phyloP scores from a whole-genome alignment of 2,888 invertebrate species.

The Endomychus coccineus region DNA sequence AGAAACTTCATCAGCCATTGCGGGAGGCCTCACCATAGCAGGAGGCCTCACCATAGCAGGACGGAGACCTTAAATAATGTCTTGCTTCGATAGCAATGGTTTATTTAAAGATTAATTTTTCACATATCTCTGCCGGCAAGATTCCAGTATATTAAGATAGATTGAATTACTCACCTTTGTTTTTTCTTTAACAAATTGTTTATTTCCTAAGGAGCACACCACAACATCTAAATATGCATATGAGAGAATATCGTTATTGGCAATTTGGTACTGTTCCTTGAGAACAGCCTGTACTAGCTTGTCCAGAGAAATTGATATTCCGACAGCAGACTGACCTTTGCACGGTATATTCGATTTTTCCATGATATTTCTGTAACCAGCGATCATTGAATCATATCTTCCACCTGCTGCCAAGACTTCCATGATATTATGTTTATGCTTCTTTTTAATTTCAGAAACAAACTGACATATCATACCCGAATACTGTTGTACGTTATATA shows the following conservation, averaged over 20 bases:
- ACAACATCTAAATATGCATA: slow-evolving; percentile 51
- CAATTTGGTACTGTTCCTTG: slow-evolving; percentile 47
- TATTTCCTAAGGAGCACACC: slow-evolving; percentile 57
- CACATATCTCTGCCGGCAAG: no score
- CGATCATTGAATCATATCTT: slow-evolving; percentile 77
- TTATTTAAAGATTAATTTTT: no score
- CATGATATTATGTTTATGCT: slow-evolving; percentile 48
- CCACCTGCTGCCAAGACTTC: slow-evolving; percentile 83
- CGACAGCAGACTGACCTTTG: slow-evolving; percentile 57
- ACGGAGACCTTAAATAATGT: no score
- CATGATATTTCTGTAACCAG: slow-evolving; percentile 54
- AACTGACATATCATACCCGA: slow-evolving; percentile 64
- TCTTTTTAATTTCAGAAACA: slow-evolving; percentile 51
- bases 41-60: no score
- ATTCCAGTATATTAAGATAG: no score
- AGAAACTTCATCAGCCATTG: no score
- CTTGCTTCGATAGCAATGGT: no score
- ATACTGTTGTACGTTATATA: slow-evolving; percentile 55
- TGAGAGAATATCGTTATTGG: slow-evolving; percentile 35
- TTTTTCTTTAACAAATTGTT: slow-evolving; percentile 52
- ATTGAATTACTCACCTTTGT: slow-evolving; percentile 38
- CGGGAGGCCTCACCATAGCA: no score
- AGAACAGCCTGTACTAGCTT: slow-evolving; percentile 60
- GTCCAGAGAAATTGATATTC: slow-evolving; percentile 80
- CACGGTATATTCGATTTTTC: slow-evolving; percentile 30